phyloP scores from a whole-genome alignment of 2,113 vertebrate species.

The Rhinoptilus africanus region DNA sequence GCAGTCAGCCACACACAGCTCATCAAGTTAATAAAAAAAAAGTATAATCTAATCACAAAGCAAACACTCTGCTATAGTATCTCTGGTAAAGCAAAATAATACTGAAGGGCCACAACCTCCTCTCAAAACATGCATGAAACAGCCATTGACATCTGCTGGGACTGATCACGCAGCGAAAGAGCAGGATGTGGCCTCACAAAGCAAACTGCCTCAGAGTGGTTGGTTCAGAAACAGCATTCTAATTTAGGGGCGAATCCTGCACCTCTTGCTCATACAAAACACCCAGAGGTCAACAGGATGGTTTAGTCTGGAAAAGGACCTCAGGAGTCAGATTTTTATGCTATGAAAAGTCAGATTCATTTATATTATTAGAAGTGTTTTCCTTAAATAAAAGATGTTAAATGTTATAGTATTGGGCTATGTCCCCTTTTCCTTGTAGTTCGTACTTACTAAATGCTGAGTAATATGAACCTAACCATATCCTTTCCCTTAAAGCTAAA shows the following conservation, averaged over 20 bases:
- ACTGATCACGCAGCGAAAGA: neutral
- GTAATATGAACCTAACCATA: conserved; percentile 60
- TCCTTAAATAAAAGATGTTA: neutral
- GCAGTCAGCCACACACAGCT: neutral
- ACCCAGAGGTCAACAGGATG: neutral
- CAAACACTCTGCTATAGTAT: neutral
- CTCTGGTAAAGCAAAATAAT: neutral
- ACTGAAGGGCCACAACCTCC: neutral
- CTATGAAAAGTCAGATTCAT: neutral
- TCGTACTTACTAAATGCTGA: conserved; percentile 24
- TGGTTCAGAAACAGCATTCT: neutral
- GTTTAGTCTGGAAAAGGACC: neutral
- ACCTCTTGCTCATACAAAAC: neutral
- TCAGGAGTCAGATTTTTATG: neutral
- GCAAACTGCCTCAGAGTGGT: neutral
- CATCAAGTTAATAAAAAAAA: neutral
- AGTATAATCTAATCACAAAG: neutral
- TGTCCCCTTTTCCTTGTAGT: neutral
- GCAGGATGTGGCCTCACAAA: neutral
- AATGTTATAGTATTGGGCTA: neutral
- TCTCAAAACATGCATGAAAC: neutral
- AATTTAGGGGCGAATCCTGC: neutral
- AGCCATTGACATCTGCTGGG: neutral
- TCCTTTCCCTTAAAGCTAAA: conserved; percentile 63
- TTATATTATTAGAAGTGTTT: neutral